Base-by-base conservation (phyloP, 2,797 vertebrate species). In the Acanthis flammea region DNA sequence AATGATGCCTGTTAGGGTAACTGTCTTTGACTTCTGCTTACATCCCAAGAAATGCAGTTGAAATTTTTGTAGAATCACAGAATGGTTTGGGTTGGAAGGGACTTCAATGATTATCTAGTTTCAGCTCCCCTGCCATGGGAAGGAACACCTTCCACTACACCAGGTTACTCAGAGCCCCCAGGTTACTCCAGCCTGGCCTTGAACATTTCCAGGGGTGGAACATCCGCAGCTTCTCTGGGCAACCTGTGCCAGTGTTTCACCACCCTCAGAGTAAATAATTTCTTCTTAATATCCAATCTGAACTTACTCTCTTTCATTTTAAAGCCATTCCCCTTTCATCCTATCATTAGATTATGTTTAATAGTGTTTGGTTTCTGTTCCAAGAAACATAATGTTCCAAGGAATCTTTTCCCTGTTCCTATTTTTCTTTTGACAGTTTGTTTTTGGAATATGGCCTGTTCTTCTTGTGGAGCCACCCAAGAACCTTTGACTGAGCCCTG, bases 371-470 rank as follows among this genome's bases (percentile, higher is more conserved):
- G 3, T 58, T 83, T 91, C 62, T 68, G 12, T 91, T 94, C 54
- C 37, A 41, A 91, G 45, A 58, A 28, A 47, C 10, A 14, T 28
- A 25, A 73, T 22, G 85, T 67, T 57, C 39, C 62, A 93, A 68
- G 65, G 37, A 70, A 73, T 85, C 53, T 73, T 94, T 92, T 79
- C 62, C 50, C 33, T 83, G 37, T 71, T 89, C 48, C 58, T 83
- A 3, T 96, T 84, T 96, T 86, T 92, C 65, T 87, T 94, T 89
- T 42, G 47, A 89, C 97, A 99, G 99, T 99, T 99, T 97, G 7
- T 99, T 73, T 98, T 98, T 70, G 99, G 99, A 73, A 98, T 99
- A 77, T 99, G 99, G 99, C 99, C 99, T 39, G 95, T 98, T 44
- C 97, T 99, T 92, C 98, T 99, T 90, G 97, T 99, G 82, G 99